phyloP scores from a whole-genome alignment of 2,797 vertebrate species.

The Rhincodon typus region DNA sequence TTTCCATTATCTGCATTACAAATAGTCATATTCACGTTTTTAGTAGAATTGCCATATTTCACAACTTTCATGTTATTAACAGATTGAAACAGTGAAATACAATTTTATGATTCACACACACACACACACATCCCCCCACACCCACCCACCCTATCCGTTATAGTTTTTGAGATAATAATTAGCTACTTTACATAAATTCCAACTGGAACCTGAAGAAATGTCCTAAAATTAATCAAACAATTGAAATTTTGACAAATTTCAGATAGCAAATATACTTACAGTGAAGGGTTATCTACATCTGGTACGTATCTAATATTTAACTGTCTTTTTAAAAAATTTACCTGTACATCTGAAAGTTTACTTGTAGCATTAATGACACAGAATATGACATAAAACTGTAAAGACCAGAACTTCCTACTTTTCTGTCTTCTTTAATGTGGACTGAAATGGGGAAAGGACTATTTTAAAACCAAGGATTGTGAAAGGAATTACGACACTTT shows the following conservation, averaged over 20 bases:
- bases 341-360: not conserved
- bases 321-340: not conserved
- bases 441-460: too few species aligned
- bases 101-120: not conserved
- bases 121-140: not conserved
- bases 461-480: too few species aligned
- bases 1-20: constrained; percentile 76
- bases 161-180: not conserved
- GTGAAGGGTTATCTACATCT: not conserved
- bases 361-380: not conserved
- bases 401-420: too few species aligned
- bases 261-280: not conserved
- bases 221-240: not conserved
- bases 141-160: not conserved
- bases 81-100: not conserved
- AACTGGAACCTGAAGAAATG: not conserved
- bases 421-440: too few species aligned
- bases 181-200: not conserved
- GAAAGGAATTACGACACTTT: too few species aligned
- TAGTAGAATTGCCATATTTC: constrained; percentile 7
- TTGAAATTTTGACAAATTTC: not conserved
- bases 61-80: not conserved
- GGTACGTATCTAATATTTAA: not conserved
- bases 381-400: not conserved
- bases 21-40: not conserved